A percentile compares a stretch with the other conserved stretches of the same genome.
phyloP scores from a whole-genome alignment of 2,113 vertebrate species.

The Asarcornis scutulata region DNA sequence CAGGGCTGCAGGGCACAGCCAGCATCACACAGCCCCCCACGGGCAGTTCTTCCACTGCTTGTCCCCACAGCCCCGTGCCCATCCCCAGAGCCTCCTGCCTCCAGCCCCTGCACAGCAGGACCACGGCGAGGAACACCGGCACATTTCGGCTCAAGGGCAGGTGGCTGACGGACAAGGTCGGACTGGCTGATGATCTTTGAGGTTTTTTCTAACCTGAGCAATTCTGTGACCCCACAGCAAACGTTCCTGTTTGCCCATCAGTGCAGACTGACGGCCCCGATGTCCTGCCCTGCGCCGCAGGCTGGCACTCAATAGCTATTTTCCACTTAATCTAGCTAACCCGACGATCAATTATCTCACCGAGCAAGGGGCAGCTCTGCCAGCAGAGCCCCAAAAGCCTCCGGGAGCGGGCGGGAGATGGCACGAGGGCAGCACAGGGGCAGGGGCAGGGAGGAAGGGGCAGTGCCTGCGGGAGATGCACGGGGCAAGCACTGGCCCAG shows the following conservation, averaged over 20 bases:
- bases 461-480: background rate
- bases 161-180: no score
- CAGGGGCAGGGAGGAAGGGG: no score
- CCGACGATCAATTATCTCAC: background rate
- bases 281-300: background rate
- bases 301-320: background rate
- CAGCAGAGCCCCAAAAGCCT: background rate
- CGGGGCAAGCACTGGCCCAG: background rate
- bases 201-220: no score
- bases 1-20: accelerated
- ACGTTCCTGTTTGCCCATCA: no score
- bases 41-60: background rate
- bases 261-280: background rate
- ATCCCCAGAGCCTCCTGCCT: background rate
- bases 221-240: no score
- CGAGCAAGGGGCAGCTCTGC: background rate
- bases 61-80: background rate
- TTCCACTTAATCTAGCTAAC: background rate
- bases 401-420: background rate
- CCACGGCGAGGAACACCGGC: accelerated
- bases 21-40: accelerated
- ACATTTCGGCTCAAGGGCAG: background rate
- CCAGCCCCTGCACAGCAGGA: background rate
- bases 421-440: no score
- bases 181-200: no score